phyloP scores from a whole-genome alignment of 1,140 invertebrate species.

The Dreissena rostriformis region DNA sequence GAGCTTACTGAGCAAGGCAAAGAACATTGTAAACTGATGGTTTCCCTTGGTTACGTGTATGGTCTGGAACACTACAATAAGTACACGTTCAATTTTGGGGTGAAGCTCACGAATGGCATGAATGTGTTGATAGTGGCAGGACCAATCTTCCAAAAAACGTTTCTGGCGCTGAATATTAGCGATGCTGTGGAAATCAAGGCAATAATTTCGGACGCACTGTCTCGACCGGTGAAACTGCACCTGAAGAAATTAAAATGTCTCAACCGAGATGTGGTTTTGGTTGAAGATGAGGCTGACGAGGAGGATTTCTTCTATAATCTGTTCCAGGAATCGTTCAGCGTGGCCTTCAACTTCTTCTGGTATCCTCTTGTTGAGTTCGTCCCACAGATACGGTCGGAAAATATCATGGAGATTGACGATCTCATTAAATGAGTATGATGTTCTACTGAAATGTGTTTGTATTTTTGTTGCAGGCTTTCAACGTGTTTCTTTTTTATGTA shows the following conservation, averaged over 20 bases:
- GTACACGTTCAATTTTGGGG: constrained; percentile 62
- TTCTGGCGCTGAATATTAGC: constrained; percentile 56
- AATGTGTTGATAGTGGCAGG: constrained; percentile 59
- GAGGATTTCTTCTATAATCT: constrained; percentile 59
- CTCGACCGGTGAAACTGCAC: constrained; percentile 60
- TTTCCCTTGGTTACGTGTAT: constrained; percentile 62
- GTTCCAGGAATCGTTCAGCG: constrained; percentile 64
- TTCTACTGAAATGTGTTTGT: too few relatives aligned
- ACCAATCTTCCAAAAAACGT: constrained; percentile 61
- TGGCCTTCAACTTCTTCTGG: constrained; percentile 74
- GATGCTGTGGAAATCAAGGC: constrained; percentile 68
- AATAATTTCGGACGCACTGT: constrained; percentile 58
- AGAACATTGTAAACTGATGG: constrained; percentile 67
- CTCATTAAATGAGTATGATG: too few relatives aligned
- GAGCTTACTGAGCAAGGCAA: constrained; percentile 53
- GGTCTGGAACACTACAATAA: constrained; percentile 68
- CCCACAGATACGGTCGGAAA: constrained; percentile 15
- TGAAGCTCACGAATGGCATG: constrained; percentile 28
- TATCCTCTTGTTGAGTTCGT: constrained; percentile 70
- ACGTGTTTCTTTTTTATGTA: too few relatives aligned
- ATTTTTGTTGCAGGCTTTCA: too few relatives aligned
- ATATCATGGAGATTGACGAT: too few relatives aligned
- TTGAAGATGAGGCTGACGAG: constrained; percentile 63
- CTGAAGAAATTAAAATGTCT: constrained; percentile 67
- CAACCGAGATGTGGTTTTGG: constrained; percentile 59